Evolutionary conservation across 2,797 vertebrate species (phyloP).

Genomic region (Epinephelus awoara): DNA sequence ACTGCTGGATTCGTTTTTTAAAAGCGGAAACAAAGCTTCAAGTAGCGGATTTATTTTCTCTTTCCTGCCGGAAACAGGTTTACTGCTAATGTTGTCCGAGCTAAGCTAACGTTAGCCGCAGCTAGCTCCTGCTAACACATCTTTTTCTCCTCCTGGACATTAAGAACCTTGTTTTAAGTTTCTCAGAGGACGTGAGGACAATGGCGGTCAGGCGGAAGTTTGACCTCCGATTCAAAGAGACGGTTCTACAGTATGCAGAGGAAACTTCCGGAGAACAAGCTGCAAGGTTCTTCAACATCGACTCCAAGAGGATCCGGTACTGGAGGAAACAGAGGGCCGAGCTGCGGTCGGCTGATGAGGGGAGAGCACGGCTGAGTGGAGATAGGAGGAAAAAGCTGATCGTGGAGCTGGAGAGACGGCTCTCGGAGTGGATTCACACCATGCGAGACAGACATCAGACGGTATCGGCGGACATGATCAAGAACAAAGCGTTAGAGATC

Average conservation of each 20-base stretch:
- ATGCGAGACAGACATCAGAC: neutral
- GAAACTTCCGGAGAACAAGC: neutral
- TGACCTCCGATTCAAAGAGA: neutral
- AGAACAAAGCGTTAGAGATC: slow-evolving; percentile 10
- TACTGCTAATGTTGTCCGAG: too few species aligned
- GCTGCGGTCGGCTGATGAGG: neutral
- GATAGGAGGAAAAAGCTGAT: slow-evolving; percentile 2
- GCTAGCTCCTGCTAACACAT: too few species aligned
- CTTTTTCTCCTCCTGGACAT: too few species aligned
- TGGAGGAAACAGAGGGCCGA: slow-evolving; percentile 6
- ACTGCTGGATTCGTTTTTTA: too few species aligned
- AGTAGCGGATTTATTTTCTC: too few species aligned
- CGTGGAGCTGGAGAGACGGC: neutral
- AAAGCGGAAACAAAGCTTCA: too few species aligned
- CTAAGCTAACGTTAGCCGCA: too few species aligned
- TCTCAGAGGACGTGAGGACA: too few species aligned
- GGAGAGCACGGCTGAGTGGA: neutral
- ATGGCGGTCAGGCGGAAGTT: slow-evolving; percentile 1
- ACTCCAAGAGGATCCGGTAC: neutral
- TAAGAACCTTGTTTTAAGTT: too few species aligned
- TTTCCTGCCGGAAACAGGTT: too few species aligned
- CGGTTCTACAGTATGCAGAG: neutral
- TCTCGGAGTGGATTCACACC: slow-evolving; percentile 9
- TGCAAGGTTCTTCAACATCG: neutral
- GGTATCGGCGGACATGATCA: slow-evolving; percentile 3